Evolutionary conservation across 30 jellyfish, hydroid and myxozoan species (phyloP), one percentile per base, ranked within the genome.

Genomic region (Haliclystus octoradiatus): DNA sequence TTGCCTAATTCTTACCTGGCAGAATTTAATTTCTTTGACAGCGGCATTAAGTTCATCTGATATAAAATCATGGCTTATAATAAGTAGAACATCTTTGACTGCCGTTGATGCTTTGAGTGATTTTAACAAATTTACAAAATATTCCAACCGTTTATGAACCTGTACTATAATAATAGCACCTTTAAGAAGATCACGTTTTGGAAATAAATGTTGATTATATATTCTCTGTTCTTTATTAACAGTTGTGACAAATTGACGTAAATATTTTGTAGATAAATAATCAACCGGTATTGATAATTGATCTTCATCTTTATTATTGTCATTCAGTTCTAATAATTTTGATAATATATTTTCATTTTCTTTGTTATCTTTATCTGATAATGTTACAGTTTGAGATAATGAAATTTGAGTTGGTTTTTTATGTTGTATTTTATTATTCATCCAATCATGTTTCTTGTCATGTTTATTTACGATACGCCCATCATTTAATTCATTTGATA

Each of bases 1-100:
- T n/a, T n/a, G n/a, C n/a, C n/a, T n/a, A n/a, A n/a, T n/a, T n/a
- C 35, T 19, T 65, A 88, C 97, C 97, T 76, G 88, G 68, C 95
- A 81, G 60, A 88, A 88, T 5, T 76, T 81, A 12, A 88, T 68
- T 66, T 60, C 62, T 65, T 83, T 75, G 19, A 88, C 87, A 12
- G 86, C 93, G 34, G 73, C 84, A 70, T 81, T 71, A 27, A 88
- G 65, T 12, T 73, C 79, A 66, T 88, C 95, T 12, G 97, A 70
- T 62, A 65, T 77, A 77, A 62, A 81, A 72, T 88, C 97, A 23
- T 88, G 88, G 77, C 97, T 88, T 7, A 88, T 76, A 29, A 88
- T 73, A 1, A 88, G 79, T 28, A 88, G 60, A 13, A 69, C 63
- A 65, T 80, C 69, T 49, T 81, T 82, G 3, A 88, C 71, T 19